Evolutionary conservation across 2,888 invertebrate genomes (phyloP), one percentile per base, ranked within the genome.

Genomic region (Leucophenga maculata): DNA sequence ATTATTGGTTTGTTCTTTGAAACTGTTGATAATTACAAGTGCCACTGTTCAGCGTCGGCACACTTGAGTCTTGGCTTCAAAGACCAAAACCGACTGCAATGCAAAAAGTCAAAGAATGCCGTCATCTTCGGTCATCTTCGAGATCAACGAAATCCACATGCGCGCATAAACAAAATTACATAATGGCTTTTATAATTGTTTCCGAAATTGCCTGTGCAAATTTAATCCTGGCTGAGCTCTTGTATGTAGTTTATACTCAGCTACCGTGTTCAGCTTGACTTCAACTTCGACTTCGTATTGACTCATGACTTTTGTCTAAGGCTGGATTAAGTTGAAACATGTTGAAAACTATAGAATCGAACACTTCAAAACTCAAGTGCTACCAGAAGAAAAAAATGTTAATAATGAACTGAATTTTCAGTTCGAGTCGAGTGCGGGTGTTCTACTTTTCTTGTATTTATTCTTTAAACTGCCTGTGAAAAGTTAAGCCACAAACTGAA

Each of bases 341-440:
- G 50, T 18, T 16, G 50, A 26, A 59, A 26, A 59, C 54, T 22
- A 59, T n/a, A n/a, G 6, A 20, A 32, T 55, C 32, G n/a, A n/a
- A 16, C 59, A 59, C 59, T 59, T 59, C 31, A 59, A n/a, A 32
- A 59, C 59, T 59, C 16, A 39, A 59, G 32, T 31, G 59, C n/a
- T 59, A 18, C 50, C 18, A 50, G 1, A 18, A 50, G 8, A 8
- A 39, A 39, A 39, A 39, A 3, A 81, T 76, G 78, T 78, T 81
- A 26, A 26, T 26, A 26, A 26, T 26, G 4, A 26, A 26, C 26
- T 26, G 26, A 26, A 26, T 26, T 26, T 4, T 4, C 26, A 26
- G 26, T 77, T 78, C 81, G n/a, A 82, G 71, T 67, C 72, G 69
- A 73, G 72, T 83, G 81, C 80, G 81, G 81, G 83, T 83, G 81